These are phyloP conservation scores for Bradypodion pumilum DNA, from an alignment of 2,797 vertebrate genomes.

Conservation along the genomic window DNA sequence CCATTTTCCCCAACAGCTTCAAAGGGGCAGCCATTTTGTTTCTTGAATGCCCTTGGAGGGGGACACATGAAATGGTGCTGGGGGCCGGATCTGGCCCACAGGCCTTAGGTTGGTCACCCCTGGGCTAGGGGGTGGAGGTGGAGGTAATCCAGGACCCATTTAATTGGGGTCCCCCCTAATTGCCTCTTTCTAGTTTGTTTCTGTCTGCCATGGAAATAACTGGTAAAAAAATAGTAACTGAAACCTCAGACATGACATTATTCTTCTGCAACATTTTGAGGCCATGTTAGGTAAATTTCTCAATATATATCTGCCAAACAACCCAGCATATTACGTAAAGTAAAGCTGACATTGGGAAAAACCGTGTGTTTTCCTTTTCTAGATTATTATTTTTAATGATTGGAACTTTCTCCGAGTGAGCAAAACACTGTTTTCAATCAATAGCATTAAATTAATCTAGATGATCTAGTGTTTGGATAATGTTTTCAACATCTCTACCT, in stretches of 20 bases:
- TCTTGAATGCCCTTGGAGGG: no score
- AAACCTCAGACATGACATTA: slow-evolving; percentile 35
- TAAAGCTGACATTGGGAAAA: not conserved
- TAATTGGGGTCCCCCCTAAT: no score
- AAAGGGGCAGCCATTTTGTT: no score
- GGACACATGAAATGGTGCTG: no score
- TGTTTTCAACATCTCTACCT: fast-evolving
- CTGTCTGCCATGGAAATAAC: not conserved
- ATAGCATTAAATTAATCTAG: not conserved
- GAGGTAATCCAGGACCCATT: no score
- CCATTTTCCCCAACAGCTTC: no score
- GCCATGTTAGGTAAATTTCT: slow-evolving; percentile 15
- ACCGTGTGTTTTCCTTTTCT: not conserved
- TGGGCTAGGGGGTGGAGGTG: no score
- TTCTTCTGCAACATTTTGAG: slow-evolving; percentile 42
- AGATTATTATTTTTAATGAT: not conserved
- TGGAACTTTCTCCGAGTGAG: not conserved
- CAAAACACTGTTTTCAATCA: not conserved
- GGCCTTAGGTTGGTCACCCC: no score
- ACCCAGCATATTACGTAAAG: slow-evolving; percentile 24
- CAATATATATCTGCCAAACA: slow-evolving; percentile 12
- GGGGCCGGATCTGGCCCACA: no score
- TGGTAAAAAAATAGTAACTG: slow-evolving; percentile 16
- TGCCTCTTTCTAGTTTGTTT: not conserved
- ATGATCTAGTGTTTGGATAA: slow-evolving; percentile 5